Conservation (phyloP, 2,888 invertebrate genomes). For the Trissolcus brochymenae region DNA sequence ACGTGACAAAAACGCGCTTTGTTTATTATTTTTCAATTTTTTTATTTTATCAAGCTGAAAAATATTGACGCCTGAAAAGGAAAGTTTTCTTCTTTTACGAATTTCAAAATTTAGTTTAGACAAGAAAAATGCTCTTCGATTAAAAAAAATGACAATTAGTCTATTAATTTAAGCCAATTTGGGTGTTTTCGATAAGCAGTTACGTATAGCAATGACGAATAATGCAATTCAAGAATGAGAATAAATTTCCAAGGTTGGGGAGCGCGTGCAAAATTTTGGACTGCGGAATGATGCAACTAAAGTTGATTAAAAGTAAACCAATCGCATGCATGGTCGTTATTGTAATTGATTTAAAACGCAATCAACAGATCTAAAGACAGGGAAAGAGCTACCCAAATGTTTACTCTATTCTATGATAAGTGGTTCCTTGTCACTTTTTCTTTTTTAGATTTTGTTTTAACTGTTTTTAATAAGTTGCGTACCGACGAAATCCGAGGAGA, state of each 20-base stretch:
- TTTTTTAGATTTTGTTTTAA: slow-evolving; percentile 36
- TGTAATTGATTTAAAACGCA: slow-evolving; percentile 44
- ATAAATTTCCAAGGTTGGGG: not conserved
- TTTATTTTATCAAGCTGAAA: too few relatives aligned
- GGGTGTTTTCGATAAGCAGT: too few relatives aligned
- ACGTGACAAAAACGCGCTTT: too few relatives aligned
- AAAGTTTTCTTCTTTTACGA: too few relatives aligned
- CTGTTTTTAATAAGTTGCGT: slow-evolving; percentile 65
- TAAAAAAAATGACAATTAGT: too few relatives aligned
- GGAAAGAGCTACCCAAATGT: slow-evolving; percentile 48
- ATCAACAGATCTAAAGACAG: slow-evolving; percentile 5
- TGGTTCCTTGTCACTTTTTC: slow-evolving; percentile 58
- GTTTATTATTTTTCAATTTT: too few relatives aligned
- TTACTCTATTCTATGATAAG: slow-evolving; percentile 63
- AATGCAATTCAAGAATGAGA: too few relatives aligned
- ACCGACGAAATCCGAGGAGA: slow-evolving; percentile 89
- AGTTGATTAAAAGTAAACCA: slow-evolving; percentile 48
- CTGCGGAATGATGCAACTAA: slow-evolving; percentile 38
- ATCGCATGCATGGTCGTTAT: slow-evolving; percentile 48
- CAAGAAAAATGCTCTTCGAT: too few relatives aligned
- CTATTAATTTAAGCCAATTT: too few relatives aligned
- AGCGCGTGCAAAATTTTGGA: slow-evolving; percentile 13
- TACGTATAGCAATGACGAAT: too few relatives aligned
- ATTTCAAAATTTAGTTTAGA: too few relatives aligned
- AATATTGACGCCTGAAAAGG: too few relatives aligned